Evolutionary conservation across 2,797 vertebrate genomes (phyloP), one percentile per base, ranked within the genome.

Genomic region (Halcyon leucocephala): DNA sequence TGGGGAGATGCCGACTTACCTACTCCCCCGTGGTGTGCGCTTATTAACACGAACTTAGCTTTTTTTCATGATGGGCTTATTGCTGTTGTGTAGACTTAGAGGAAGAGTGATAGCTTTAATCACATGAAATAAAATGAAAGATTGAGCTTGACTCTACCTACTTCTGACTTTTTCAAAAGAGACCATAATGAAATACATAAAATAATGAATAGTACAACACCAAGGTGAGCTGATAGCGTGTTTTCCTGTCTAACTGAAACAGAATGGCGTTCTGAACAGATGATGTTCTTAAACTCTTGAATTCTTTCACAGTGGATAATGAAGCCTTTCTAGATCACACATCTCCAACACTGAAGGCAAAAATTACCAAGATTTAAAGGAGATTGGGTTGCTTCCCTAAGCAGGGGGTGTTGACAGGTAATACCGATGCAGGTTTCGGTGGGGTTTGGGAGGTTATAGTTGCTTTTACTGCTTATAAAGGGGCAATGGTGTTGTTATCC

Each of bases 1-100:
- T 57, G 41, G 24, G 6, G 41, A 48, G 0, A 0, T 80, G 15
- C 25, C 2, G 16, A 10, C 3, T 83, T 77, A 58, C 0, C 6
- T 71, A 3, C 8, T 83, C 17, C 49, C 12, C 22, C 57, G 12
- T 73, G 52, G 4, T 65, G 14, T 77, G 29, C 8, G 3, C 7
- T 89, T 86, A 19, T 2, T 82, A 57, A 39, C 16, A 17, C 28
- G 16, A 77, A 13, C 21, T 76, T 71, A 17, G 15, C 6, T 77
- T 70, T 87, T 92, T 84, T 60, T 67, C 54, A 28, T 72, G 3
- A 35, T 83, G 55, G 21, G 7, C 17, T 58, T 83, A 49, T 2
- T 91, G 54, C 61, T 65, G 57, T 55, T 83, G 6, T 52, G 12
- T 73, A 44, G 60, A 28, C 17, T 49, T 90, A 73, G 31, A 57